Conservation (phyloP, 2,113 vertebrate species). For the Aix galericulata region DNA sequence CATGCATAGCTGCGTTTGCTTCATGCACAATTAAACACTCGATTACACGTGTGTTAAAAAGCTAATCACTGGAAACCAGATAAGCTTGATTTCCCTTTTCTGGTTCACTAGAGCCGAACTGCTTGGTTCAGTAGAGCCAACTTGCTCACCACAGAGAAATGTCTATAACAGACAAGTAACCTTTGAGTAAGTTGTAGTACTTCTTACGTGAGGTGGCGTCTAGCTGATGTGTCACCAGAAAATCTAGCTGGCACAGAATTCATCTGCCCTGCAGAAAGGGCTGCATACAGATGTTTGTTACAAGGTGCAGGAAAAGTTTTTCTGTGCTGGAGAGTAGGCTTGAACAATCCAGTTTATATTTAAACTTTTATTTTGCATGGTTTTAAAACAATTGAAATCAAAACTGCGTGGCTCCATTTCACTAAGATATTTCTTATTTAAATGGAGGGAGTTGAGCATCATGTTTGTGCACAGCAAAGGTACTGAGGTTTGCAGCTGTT, state of each 20-base stretch:
- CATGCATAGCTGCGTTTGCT: not conserved
- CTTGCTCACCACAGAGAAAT: not conserved
- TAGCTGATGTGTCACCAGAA: not conserved
- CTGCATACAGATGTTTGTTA: not conserved
- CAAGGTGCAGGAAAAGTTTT: not conserved
- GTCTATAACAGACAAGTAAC: not conserved
- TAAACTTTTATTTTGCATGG: not conserved
- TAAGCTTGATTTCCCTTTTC: not conserved
- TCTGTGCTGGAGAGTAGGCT: not conserved
- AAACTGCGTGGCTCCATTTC: not conserved
- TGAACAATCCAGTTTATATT: not conserved
- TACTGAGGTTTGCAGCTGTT: not conserved
- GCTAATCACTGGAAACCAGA: not conserved
- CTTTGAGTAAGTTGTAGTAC: not conserved
- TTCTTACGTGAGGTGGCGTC: not conserved
- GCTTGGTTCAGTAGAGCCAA: not conserved
- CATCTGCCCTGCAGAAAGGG: not conserved
- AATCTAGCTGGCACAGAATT: not conserved
- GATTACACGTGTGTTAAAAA: not conserved
- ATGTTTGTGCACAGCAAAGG: not conserved
- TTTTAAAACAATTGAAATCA: not conserved
- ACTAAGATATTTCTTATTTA: not conserved
- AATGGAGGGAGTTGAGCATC: not conserved
- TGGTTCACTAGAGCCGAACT: not conserved
- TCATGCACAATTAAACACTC: not conserved